Conservation (phyloP, 53 echinoderm and acorn worm genomes). For the Patiria pectinifera region DNA sequence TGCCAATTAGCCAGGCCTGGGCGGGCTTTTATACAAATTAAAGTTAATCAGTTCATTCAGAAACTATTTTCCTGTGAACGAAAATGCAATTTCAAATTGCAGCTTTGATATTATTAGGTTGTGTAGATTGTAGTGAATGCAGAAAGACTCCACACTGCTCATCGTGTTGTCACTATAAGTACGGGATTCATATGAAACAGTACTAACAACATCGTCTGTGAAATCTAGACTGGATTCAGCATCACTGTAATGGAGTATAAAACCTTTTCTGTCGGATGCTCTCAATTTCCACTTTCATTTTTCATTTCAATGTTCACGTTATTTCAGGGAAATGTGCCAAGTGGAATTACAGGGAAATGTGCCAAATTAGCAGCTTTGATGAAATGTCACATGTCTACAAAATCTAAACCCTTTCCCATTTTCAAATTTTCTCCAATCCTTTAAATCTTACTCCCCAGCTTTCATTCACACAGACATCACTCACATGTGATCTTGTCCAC, state of each 20-base stretch:
- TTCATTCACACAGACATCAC: neutral
- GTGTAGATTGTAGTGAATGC: neutral
- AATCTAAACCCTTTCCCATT: neutral
- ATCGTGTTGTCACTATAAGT: neutral
- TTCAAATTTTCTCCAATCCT: neutral
- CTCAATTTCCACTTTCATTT: neutral
- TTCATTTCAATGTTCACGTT: neutral
- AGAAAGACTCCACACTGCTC: neutral
- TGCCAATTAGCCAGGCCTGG: neutral
- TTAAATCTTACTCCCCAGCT: neutral
- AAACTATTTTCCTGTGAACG: neutral
- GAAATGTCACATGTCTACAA: neutral
- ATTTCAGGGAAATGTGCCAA: neutral
- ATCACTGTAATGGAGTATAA: neutral
- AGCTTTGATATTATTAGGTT: constrained; percentile 8
- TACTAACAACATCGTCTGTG: neutral
- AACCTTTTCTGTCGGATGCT: neutral
- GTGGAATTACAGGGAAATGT: too few species aligned
- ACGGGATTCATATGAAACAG: neutral
- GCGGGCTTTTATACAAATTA: constrained; percentile 13
- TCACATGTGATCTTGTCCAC: too few species aligned
- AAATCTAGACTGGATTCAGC: neutral
- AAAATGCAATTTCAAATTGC: neutral
- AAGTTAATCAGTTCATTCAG: neutral
- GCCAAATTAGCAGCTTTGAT: neutral